Percentiles rank a stretch among this genome's conserved stretches.
These are phyloP conservation scores for Mesochorus sp. DNA, from an alignment of 2,888 invertebrate genomes.

Conservation along the genomic window DNA sequence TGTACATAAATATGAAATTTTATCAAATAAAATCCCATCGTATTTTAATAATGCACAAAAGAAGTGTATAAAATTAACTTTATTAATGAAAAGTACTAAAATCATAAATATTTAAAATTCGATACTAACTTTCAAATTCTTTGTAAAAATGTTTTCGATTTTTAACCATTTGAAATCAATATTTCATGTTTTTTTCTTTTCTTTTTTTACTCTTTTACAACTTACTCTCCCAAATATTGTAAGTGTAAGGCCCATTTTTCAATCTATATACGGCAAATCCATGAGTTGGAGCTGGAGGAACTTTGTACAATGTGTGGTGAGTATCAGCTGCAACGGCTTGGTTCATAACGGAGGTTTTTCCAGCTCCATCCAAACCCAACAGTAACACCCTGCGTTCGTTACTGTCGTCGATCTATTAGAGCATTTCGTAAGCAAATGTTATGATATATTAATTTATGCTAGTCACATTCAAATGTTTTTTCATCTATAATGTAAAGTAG, in stretches of 20 bases:
- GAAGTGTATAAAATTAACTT: too few species aligned
- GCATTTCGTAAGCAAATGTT: not conserved
- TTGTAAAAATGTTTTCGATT: not conserved
- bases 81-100: too few species aligned
- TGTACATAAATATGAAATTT: too few species aligned
- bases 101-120: too few species aligned
- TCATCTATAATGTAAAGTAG: too few species aligned
- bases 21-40: too few species aligned
- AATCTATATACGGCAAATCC: constrained; percentile 79
- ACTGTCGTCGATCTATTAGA: constrained; percentile 78
- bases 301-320: constrained; percentile 67
- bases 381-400: constrained; percentile 79
- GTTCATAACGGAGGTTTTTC: constrained; percentile 80
- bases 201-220: constrained; percentile 12
- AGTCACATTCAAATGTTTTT: too few species aligned
- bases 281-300: constrained; percentile 74
- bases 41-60: too few species aligned
- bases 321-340: constrained; percentile 74
- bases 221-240: constrained; percentile 80
- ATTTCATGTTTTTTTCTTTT: too few species aligned
- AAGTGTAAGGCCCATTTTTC: constrained; percentile 72
- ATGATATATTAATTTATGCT: too few species aligned
- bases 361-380: constrained; percentile 79
- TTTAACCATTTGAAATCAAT: not conserved
- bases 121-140: too few species aligned